Conservation (phyloP, 2,113 vertebrate genomes). For the Urocolius indicus region DNA sequence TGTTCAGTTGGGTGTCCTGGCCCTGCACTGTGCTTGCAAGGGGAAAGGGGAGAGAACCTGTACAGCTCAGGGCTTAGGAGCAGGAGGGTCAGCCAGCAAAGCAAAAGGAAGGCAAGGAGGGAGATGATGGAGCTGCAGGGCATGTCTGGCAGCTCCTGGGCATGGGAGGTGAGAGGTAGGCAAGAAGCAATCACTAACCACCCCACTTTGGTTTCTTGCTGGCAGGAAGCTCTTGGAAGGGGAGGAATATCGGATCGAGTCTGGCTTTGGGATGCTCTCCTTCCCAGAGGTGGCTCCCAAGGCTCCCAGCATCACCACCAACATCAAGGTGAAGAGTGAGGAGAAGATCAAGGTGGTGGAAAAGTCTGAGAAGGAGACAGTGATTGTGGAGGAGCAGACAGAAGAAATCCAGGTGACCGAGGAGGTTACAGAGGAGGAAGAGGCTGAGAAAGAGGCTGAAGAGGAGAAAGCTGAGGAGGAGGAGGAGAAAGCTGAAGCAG, state of each 20-base stretch:
- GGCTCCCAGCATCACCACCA: constrained; percentile 70
- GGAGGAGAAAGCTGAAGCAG: constrained; percentile 39
- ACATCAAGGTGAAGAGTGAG: constrained; percentile 87
- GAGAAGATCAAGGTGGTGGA: constrained; percentile 83
- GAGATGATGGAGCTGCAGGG: not conserved
- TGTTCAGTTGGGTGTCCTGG: accelerated
- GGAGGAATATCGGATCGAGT: constrained; percentile 89
- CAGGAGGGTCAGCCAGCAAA: not conserved
- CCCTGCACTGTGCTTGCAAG: not conserved
- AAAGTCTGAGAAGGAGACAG: constrained; percentile 87
- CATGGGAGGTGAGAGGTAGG: accelerated
- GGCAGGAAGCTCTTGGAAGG: constrained; percentile 92
- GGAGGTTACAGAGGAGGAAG: constrained; percentile 89
- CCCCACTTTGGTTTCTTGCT: not conserved
- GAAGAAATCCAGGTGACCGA: constrained; percentile 90
- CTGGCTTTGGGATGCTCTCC: constrained; percentile 81
- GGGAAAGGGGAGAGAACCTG: not conserved
- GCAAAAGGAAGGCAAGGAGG: not conserved
- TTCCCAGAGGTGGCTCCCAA: constrained; percentile 82
- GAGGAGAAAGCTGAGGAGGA: constrained; percentile 47
- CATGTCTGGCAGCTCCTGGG: not conserved
- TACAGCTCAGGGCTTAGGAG: not conserved
- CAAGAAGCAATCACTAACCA: not conserved
- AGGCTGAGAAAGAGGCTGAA: constrained; percentile 71
- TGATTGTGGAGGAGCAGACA: constrained; percentile 91